A percentile compares a stretch with the other conserved stretches of the same genome.
Conservation (phyloP, 2,888 invertebrate genomes). For the Hypolimnas misippus region DNA sequence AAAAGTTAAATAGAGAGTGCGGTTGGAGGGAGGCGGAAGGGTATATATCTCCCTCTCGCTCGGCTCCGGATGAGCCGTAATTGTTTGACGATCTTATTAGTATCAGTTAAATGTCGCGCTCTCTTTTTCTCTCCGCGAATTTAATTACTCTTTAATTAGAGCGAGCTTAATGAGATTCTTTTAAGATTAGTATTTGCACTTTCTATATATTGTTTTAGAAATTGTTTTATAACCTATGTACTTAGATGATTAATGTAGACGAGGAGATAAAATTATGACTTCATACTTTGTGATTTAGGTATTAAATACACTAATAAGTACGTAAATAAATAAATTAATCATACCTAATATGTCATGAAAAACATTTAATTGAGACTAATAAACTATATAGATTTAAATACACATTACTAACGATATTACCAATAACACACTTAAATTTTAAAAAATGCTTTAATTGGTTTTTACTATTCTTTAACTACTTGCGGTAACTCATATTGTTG, state of each 20-base stretch:
- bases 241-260: neutral
- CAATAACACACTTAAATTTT: too few relatives aligned
- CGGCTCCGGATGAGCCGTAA: conserved; percentile 71
- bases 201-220: conserved; percentile 51
- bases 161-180: conserved; percentile 73
- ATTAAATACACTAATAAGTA: neutral
- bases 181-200: conserved; percentile 61
- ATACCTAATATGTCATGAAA: too few relatives aligned
- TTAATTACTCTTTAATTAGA: conserved; percentile 83
- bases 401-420: too few relatives aligned
- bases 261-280: neutral
- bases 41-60: conserved; percentile 48
- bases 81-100: conserved; percentile 85
- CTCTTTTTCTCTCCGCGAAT: conserved; percentile 80
- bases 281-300: neutral
- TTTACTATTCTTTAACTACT: too few relatives aligned
- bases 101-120: conserved; percentile 83
- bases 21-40: conserved; percentile 58
- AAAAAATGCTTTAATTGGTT: too few relatives aligned
- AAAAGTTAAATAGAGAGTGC: conserved; percentile 83
- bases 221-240: conserved; percentile 45
- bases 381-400: too few relatives aligned
- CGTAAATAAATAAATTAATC: too few relatives aligned
- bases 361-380: too few relatives aligned
- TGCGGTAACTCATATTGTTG: too few relatives aligned